Percentiles rank a stretch among this genome's conserved stretches.
phyloP scores from a whole-genome alignment of 2,797 vertebrate species.

The Cirrhinus molitorella region DNA sequence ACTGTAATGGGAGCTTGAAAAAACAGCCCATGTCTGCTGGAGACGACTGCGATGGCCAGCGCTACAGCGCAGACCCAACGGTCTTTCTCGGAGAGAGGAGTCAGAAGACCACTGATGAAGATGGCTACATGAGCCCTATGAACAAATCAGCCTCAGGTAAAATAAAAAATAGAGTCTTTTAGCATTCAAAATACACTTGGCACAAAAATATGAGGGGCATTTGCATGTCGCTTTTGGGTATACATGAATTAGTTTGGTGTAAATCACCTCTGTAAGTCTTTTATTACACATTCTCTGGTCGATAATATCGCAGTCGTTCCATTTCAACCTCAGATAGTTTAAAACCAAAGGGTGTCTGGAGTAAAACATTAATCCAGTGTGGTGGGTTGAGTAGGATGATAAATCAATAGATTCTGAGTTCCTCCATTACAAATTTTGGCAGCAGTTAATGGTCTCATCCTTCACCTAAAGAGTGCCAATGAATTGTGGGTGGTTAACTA shows the following conservation, averaged over 20 bases:
- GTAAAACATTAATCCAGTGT: slow-evolving; percentile 25
- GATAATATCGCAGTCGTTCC: background rate
- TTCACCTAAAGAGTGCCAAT: slow-evolving; percentile 20
- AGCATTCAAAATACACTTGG: slow-evolving; percentile 11
- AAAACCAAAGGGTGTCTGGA: slow-evolving; percentile 28
- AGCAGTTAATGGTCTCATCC: slow-evolving; percentile 38
- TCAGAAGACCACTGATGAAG: slow-evolving; percentile 85
- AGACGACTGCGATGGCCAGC: slow-evolving; percentile 89
- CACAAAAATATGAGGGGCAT: background rate
- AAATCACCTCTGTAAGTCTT: slow-evolving; percentile 10
- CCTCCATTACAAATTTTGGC: slow-evolving; percentile 39
- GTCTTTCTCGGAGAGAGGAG: slow-evolving; percentile 87
- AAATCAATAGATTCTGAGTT: slow-evolving; percentile 49
- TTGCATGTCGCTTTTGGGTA: background rate
- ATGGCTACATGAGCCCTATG: slow-evolving; percentile 95
- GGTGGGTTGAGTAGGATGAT: slow-evolving; percentile 36
- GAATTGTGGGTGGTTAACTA: slow-evolving; percentile 27
- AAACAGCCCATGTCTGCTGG: slow-evolving; percentile 79
- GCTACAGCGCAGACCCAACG: slow-evolving; percentile 95
- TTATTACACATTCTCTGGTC: slow-evolving; percentile 3
- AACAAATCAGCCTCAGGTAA: slow-evolving; percentile 92
- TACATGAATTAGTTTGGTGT: slow-evolving; percentile 12
- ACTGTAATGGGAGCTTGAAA: slow-evolving; percentile 90
- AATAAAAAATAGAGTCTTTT: background rate
- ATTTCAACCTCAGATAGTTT: slow-evolving; percentile 25